A percentile compares a stretch with the other conserved stretches of the same genome.
Conservation (phyloP, 2,113 vertebrate species). For the Dasypus novemcinctus region DNA sequence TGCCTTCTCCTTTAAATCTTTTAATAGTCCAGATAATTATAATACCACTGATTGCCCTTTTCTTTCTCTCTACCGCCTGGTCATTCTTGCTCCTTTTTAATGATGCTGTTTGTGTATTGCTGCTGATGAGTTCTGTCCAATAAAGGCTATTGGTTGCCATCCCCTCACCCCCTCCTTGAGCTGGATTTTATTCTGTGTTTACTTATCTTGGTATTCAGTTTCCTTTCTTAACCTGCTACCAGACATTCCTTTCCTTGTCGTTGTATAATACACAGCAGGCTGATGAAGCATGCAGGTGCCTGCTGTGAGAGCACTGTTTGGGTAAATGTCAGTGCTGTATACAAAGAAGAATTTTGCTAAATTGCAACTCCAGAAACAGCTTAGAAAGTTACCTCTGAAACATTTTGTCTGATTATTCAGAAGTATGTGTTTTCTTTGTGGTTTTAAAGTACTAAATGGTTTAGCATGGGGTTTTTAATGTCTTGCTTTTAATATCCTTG, state of each 20-base stretch:
- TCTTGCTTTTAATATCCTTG: background rate
- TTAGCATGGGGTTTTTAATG: background rate
- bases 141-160: background rate
- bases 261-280: background rate
- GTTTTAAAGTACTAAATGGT: background rate
- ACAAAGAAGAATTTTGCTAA: background rate
- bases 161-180: background rate
- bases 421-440: background rate
- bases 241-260: background rate
- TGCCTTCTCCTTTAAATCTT: background rate
- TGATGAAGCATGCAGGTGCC: background rate
- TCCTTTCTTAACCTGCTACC: conserved; percentile 2
- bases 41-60: background rate
- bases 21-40: conserved; percentile 20
- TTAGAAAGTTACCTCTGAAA: background rate
- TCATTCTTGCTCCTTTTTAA: background rate
- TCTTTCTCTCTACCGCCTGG: background rate
- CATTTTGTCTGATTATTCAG: background rate
- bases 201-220: background rate
- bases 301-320: background rate
- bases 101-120: background rate
- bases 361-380: background rate
- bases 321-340: conserved; percentile 57
- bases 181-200: background rate
- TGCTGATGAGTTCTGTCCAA: background rate